A percentile compares a stretch with the other conserved stretches of the same genome.
phyloP scores from a whole-genome alignment of 1,140 invertebrate species.

The Wiebesia pumilae region DNA sequence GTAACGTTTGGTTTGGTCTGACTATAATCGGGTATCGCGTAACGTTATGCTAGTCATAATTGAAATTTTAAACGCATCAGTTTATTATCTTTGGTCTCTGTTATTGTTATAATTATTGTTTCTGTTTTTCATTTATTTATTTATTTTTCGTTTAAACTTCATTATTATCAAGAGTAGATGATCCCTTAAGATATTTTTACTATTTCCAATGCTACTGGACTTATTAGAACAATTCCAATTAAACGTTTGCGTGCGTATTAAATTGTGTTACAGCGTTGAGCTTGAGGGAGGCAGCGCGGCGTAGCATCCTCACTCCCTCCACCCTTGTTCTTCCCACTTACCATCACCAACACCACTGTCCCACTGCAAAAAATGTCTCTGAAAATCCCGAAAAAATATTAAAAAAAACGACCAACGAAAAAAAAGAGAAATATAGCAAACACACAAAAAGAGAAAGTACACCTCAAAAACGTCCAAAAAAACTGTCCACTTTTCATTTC shows the following conservation, averaged over 20 bases:
- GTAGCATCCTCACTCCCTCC: conserved; percentile 69
- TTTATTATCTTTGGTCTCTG: conserved; percentile 46
- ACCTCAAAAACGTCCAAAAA: conserved; percentile 68
- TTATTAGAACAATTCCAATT: conserved; percentile 57
- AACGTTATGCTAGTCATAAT: conserved; percentile 48
- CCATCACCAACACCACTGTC: conserved; percentile 46
- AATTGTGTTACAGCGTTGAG: conserved; percentile 76
- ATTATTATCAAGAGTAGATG: conserved; percentile 5
- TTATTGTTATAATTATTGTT: conserved; percentile 17
- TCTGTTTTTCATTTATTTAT: conserved; percentile 16
- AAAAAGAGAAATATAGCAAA: conserved; percentile 57
- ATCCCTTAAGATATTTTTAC: neutral
- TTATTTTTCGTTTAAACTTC: conserved; percentile 23
- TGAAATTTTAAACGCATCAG: conserved; percentile 6
- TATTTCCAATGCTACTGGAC: conserved; percentile 21
- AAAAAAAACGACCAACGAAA: conserved; percentile 41
- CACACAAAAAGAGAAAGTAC: conserved; percentile 59
- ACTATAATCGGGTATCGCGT: conserved; percentile 51
- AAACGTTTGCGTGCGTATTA: conserved; percentile 74
- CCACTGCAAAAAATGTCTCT: conserved; percentile 54
- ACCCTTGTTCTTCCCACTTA: conserved; percentile 51
- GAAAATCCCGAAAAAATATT: conserved; percentile 57
- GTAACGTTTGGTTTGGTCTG: conserved; percentile 72
- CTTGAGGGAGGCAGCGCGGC: conserved; percentile 75
- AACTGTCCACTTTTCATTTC: conserved; percentile 75